phyloP scores from a whole-genome alignment of 2,888 invertebrate species.

The Andrena camellia region DNA sequence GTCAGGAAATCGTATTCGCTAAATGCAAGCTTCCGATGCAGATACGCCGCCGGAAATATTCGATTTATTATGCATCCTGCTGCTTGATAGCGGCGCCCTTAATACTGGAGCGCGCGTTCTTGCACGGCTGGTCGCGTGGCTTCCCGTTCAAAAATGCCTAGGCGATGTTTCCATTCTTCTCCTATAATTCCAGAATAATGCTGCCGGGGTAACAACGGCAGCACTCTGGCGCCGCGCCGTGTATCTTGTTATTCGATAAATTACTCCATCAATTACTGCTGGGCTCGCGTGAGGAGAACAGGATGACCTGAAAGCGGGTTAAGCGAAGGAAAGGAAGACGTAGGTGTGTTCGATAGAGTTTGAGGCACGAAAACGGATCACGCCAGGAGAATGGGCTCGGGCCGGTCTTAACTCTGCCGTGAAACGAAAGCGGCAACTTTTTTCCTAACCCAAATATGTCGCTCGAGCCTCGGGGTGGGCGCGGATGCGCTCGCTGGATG shows the following conservation, averaged over 20 bases:
- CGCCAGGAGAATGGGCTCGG: slow-evolving; percentile 54
- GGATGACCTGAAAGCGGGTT: slow-evolving; percentile 47
- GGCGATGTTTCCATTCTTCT: neutral
- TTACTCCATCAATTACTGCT: slow-evolving; percentile 71
- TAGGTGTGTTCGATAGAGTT: slow-evolving; percentile 46
- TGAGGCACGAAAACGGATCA: slow-evolving; percentile 59
- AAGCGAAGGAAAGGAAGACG: slow-evolving; percentile 50
- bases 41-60: slow-evolving; percentile 39
- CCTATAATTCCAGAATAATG: slow-evolving; percentile 12
- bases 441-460: slow-evolving; percentile 27
- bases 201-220: slow-evolving; percentile 7
- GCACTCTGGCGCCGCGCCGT: slow-evolving; percentile 9
- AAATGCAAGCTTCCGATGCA: slow-evolving; percentile 37
- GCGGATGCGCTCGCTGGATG: neutral
- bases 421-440: slow-evolving; percentile 25
- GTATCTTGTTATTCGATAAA: slow-evolving; percentile 73
- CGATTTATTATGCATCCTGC: slow-evolving; percentile 1
- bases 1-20: slow-evolving; percentile 50
- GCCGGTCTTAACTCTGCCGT: slow-evolving; percentile 38
- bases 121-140: neutral
- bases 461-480: neutral
- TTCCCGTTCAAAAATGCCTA: neutral
- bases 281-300: slow-evolving; percentile 55
- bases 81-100: neutral
- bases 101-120: neutral